These are phyloP conservation scores for Polietes domitor DNA, from an alignment of 2,888 invertebrate genomes.

Conservation along the genomic window DNA sequence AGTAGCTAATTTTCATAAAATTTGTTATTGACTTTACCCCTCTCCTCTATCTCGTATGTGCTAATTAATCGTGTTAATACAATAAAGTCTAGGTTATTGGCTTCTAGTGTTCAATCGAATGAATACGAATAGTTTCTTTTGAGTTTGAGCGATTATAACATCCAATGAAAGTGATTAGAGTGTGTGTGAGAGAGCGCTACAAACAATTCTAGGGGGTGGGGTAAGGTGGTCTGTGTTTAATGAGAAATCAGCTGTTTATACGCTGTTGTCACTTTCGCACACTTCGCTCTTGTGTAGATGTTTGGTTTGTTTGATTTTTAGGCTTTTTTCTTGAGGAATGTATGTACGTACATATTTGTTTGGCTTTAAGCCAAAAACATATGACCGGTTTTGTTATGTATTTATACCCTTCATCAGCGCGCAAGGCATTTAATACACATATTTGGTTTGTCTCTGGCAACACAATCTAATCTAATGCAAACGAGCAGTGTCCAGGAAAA, in stretches of 20 bases:
- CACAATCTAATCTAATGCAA: no score
- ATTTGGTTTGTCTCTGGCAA: no score
- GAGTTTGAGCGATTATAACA: no score
- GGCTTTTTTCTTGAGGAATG: conserved; percentile 7
- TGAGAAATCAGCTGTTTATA: conserved; percentile 35
- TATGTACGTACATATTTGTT: background rate
- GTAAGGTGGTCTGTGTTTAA: background rate
- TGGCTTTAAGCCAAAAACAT: conserved; percentile 12
- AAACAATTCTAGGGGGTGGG: background rate
- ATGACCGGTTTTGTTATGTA: background rate
- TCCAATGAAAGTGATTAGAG: background rate
- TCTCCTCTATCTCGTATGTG: conserved; percentile 22
- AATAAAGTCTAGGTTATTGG: conserved; percentile 46
- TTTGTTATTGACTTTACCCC: background rate
- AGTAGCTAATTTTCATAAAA: background rate
- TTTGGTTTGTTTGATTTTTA: background rate
- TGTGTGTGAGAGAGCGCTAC: background rate
- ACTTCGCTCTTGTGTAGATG: background rate
- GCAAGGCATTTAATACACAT: no score
- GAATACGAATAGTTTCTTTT: background rate
- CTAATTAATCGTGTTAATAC: conserved; percentile 22
- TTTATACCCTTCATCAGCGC: no score
- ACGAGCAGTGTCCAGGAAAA: no score
- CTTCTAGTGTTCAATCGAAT: background rate
- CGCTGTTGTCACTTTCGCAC: background rate